Percentiles rank a stretch among this genome's conserved stretches.
Conservation (phyloP, 1,140 invertebrate genomes). For the Brachionus plicatilis region DNA sequence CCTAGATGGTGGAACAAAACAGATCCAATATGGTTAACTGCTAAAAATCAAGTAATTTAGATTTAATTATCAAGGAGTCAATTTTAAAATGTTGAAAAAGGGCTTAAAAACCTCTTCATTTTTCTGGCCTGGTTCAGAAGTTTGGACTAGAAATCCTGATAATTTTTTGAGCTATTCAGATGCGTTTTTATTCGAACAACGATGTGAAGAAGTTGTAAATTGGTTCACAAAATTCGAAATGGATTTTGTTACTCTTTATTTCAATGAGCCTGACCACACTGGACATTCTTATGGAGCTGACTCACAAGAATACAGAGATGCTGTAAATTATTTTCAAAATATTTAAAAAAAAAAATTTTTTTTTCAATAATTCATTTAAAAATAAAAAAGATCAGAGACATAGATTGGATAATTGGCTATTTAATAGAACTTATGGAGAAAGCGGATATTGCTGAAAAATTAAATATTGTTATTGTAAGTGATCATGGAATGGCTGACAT, state of each 20-base stretch:
- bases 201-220: not conserved
- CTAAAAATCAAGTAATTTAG: conserved; percentile 36
- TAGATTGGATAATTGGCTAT: conserved; percentile 24
- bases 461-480: conserved; percentile 33
- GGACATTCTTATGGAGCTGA: conserved; percentile 30
- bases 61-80: not conserved
- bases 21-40: conserved; percentile 30
- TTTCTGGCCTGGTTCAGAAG: not conserved
- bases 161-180: not conserved
- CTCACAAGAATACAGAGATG: not conserved
- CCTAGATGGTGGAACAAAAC: not conserved
- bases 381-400: not conserved
- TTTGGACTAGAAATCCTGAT: not conserved
- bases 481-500: conserved; percentile 35
- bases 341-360: not conserved
- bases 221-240: conserved; percentile 19
- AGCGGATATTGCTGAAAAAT: not conserved
- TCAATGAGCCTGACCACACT: conserved; percentile 28
- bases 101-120: conserved; percentile 12
- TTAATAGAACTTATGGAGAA: not conserved
- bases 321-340: not conserved
- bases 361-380: not conserved
- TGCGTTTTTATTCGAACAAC: not conserved
- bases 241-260: conserved; percentile 13
- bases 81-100: not conserved